A percentile compares a stretch with the other conserved stretches of the same genome.
These are phyloP conservation scores for Brachionus asplanchnoidis DNA, from an alignment of 1,140 invertebrate species.

Conservation along the genomic window DNA sequence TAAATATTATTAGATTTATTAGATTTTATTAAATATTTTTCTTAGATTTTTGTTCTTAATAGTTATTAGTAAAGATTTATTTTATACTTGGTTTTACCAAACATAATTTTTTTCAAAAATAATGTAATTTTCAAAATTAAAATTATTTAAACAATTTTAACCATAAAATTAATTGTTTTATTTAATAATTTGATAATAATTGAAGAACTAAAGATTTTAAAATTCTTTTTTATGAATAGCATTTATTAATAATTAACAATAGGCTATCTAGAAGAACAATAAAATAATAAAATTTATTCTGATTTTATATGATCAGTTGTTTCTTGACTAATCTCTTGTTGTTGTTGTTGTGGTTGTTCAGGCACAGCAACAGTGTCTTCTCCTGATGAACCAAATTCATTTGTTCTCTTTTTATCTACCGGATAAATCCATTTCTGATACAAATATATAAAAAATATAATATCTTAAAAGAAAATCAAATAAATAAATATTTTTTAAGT, in stretches of 20 bases:
- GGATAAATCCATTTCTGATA: slow-evolving; percentile 98
- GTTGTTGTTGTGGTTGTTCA: background rate
- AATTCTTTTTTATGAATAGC: background rate
- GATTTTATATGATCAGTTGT: background rate
- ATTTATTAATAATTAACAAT: background rate
- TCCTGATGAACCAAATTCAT: slow-evolving; percentile 82
- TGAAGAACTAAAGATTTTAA: no score
- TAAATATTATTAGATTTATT: no score
- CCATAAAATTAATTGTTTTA: no score
- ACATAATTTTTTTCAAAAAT: no score
- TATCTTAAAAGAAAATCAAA: slow-evolving; percentile 65
- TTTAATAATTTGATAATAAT: no score
- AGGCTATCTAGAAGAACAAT: background rate
- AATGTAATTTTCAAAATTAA: no score
- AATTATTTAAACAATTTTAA: no score
- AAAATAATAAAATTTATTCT: background rate
- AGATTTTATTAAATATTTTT: no score
- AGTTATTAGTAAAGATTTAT: no score
- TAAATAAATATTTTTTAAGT: background rate
- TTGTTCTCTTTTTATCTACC: slow-evolving; percentile 83
- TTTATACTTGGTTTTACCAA: no score
- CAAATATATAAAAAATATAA: slow-evolving; percentile 95
- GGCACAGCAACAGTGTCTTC: slow-evolving; percentile 47
- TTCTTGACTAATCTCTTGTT: background rate
- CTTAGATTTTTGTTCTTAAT: no score